These are phyloP conservation scores for Malacosoma neustria DNA, from an alignment of 2,888 invertebrate genomes.

Conservation along the genomic window DNA sequence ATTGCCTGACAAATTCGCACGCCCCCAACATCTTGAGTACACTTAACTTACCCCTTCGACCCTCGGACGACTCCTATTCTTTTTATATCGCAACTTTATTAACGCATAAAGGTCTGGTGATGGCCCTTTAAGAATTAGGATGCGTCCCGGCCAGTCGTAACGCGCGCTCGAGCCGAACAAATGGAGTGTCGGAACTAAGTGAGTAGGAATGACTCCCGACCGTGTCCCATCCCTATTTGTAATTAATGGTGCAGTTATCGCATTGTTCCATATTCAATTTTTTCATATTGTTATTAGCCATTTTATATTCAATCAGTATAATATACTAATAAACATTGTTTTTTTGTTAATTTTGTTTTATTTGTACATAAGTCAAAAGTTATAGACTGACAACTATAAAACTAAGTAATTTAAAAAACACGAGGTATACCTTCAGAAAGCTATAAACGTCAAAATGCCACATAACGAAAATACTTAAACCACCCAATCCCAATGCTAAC, in stretches of 20 bases:
- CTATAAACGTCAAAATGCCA: too few species aligned
- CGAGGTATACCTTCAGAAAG: too few species aligned
- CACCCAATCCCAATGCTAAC: too few species aligned
- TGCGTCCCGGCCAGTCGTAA: slow-evolving; percentile 57
- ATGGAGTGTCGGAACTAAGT: slow-evolving; percentile 59
- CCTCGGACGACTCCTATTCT: slow-evolving; percentile 70
- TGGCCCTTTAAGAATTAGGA: slow-evolving; percentile 74
- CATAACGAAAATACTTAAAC: too few species aligned
- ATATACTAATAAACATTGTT: too few species aligned
- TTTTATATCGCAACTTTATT: slow-evolving; percentile 75
- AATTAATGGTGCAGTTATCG: slow-evolving; percentile 59
- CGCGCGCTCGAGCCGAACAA: slow-evolving; percentile 60
- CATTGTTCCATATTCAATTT: slow-evolving; percentile 54
- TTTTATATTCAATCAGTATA: too few species aligned
- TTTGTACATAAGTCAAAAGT: too few species aligned
- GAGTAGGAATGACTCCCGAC: slow-evolving; percentile 29
- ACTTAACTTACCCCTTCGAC: slow-evolving; percentile 72
- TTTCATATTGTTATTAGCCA: too few species aligned
- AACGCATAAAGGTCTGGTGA: slow-evolving; percentile 74
- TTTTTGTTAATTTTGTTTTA: too few species aligned
- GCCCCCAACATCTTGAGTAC: slow-evolving; percentile 71
- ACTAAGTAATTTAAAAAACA: too few species aligned
- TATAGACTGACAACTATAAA: too few species aligned
- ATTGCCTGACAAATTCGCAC: slow-evolving; percentile 70
- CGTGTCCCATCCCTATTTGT: slow-evolving; percentile 44